Evolutionary conservation across 2,888 invertebrate genomes (phyloP).

Genomic region (Ectemnius cavifrons): DNA sequence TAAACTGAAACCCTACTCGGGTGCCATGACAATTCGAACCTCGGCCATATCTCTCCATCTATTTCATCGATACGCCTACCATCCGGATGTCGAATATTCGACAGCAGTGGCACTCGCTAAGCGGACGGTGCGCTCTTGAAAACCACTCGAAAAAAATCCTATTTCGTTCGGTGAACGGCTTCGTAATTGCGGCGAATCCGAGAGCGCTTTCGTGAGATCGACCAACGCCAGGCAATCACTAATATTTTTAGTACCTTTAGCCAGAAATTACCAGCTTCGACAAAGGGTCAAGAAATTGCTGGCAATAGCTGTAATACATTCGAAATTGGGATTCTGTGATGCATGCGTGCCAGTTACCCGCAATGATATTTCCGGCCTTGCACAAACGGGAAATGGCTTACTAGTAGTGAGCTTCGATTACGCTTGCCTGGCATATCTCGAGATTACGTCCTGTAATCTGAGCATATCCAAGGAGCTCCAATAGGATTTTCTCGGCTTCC

Average conservation of each 20-base stretch:
- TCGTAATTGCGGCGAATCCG: conserved; percentile 1
- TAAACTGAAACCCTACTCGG: neutral
- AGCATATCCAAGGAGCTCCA: conserved; percentile 12
- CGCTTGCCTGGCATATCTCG: conserved; percentile 23
- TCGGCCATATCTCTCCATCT: neutral
- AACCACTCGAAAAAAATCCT: neutral
- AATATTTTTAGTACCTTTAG: neutral
- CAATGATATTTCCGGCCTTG: conserved; percentile 8
- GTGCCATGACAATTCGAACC: neutral
- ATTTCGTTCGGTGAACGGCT: neutral
- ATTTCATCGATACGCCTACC: conserved; percentile 3
- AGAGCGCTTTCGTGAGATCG: neutral
- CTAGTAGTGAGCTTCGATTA: conserved; percentile 39
- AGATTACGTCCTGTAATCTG: conserved; percentile 38
- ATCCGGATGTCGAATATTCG: neutral
- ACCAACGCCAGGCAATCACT: neutral
- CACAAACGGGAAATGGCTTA: conserved; percentile 26
- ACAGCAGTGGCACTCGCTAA: neutral
- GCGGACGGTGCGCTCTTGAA: neutral
- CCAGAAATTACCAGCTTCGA: neutral
- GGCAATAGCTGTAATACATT: conserved; percentile 32
- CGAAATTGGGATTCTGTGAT: conserved; percentile 37
- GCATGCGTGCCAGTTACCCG: neutral
- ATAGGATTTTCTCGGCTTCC: conserved; percentile 9
- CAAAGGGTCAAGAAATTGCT: conserved; percentile 33